Evolutionary conservation across 1,140 invertebrate species (phyloP), one percentile per base, ranked within the genome.

Genomic region (Pogonomyrmex barbatus): DNA sequence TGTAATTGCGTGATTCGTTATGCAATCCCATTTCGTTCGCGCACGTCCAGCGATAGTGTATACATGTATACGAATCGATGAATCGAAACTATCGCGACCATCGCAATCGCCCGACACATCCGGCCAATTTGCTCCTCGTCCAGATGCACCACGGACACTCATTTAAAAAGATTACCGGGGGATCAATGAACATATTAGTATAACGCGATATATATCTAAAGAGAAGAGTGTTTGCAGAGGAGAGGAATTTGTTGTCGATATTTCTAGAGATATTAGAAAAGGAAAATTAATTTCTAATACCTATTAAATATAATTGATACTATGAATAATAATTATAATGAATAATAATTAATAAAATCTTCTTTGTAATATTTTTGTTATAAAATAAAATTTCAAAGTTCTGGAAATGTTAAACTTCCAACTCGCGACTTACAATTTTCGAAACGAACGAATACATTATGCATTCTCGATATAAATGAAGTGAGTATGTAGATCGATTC

Each of bases 1-100:
- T 50, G 42, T 62, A 83, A 83, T 75, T 83, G 68, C 79, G 2
- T 68, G 68, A 73, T 83, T 83, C 14, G 54, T 83, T 83, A 50
- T 6, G 79, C 54, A 83, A 73, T 83, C 54, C 33, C 56, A 39
- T 50, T 73, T 60, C 42, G 45, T 52, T 2, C 8, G 42, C 52
- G 6, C 8, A 5, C 33, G 0, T 50, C 4, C 14, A 73, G 10
- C n/a, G 24, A 39, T 5, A 8, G 9, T 65, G 4, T 10, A 52
- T 6, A 45, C 14, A 14, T 75, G 39, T 6, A 9, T 17, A 45
- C 68, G 62, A 70, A 58, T 83, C 45, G 68, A 83, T 83, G 68
- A 83, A 60, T 73, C 79, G 67, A 60, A 73, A 60, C 39, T 4
- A n/a, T 24, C 50, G 33, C 33, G 52, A 75, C 58, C n/a, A 50